Base-by-base conservation (phyloP, 2,797 vertebrate species). In the Argentina silus region DNA sequence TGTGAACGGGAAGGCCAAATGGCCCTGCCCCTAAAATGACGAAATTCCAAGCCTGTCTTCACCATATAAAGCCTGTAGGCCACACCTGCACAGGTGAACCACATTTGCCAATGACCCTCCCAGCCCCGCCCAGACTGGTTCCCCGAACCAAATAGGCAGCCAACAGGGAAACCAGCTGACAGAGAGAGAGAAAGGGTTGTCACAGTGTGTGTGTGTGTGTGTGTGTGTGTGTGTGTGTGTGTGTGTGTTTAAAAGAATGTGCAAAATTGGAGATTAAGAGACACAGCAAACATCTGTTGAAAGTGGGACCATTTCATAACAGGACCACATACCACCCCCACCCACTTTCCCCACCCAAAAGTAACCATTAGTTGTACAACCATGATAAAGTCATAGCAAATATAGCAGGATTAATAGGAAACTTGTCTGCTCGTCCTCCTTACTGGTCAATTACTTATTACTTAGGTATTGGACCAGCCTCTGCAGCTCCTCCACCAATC, bases 401-500 rank as follows among this genome's bases (percentile, higher is more conserved):
- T 3, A 19, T 9, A 43, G 23, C 59, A 61, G 59, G 59, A 61
- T 6, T 14, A 23, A 61, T 7, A 7, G 23, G 59, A 6, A 61
- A 61, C 11, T 61, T 15, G 17, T 15, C 51, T 17, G 27, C 27
- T 36, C 27, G n/a, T 53, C 6, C 17, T 53, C 15, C 15, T 53
- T 1, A 53, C 6, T 7, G 51, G 15, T 53, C 51, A 53, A 12
- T 53, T 12, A 59, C 6, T 19, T 47, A 14, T 10, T 48, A 14
- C 7, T 60, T 53, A 87, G 55, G 73, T 67, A 60, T 3, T 45
- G 7, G 64, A 83, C 55, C 65, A 70, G 74, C 57, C 36, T 36
- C 45, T 43, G 66, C 14, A 87, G 70, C 64, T 76, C 76, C 9
- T 82, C 55, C 27, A 62, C 17, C 62, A 87, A 65, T 64, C 73